These are phyloP conservation scores for Telmatochromis sp. DNA, from an alignment of 2,113 vertebrate genomes.

Conservation along the genomic window DNA sequence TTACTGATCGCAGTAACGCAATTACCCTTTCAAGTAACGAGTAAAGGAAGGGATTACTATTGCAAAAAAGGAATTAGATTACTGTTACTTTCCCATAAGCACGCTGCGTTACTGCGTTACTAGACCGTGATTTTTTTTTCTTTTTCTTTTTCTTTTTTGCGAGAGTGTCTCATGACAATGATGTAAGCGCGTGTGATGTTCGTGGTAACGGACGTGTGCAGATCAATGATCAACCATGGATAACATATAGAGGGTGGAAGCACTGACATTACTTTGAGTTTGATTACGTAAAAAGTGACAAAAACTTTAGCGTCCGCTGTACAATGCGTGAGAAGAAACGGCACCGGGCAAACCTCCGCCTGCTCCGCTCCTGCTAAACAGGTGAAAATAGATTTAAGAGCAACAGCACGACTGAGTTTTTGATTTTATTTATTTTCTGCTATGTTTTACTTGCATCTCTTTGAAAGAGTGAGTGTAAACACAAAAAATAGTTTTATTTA, in stretches of 20 bases:
- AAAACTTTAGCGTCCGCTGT: neutral
- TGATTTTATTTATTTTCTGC: neutral
- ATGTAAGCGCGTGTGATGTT: rapidly evolving
- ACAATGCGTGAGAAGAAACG: rapidly evolving
- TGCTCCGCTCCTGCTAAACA: neutral
- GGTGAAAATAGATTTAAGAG: neutral
- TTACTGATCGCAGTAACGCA: neutral
- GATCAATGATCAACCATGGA: neutral
- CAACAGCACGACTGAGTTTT: neutral
- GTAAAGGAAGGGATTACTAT: neutral
- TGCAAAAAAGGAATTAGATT: neutral
- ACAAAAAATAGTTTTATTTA: neutral
- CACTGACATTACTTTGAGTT: neutral
- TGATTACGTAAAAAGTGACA: neutral
- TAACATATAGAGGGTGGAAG: neutral
- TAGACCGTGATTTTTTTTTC: neutral
- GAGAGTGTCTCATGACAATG: neutral
- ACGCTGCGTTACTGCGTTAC: neutral
- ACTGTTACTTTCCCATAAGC: neutral
- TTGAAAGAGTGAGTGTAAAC: neutral
- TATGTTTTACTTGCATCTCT: neutral
- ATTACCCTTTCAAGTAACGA: neutral
- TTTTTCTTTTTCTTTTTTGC: neutral
- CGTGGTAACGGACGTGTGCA: neutral
- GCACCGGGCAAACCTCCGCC: neutral